These are phyloP conservation scores for Gryllus longicercus DNA, from an alignment of 2,888 invertebrate genomes.

Conservation along the genomic window DNA sequence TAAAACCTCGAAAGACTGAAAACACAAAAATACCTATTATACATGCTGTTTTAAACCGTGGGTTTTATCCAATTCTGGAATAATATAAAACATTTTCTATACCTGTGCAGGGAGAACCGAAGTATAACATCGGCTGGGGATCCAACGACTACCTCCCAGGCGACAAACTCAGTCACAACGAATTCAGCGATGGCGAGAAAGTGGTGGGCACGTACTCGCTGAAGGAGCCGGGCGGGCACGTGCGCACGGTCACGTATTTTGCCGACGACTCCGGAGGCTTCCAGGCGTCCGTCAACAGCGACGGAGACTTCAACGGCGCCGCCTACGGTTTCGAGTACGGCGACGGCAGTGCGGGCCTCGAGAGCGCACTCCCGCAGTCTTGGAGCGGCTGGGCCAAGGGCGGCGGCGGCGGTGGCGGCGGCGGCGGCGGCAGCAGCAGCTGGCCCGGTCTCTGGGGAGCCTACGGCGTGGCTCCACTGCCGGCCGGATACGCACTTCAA, in stretches of 20 bases:
- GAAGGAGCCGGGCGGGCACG: slow-evolving; percentile 45
- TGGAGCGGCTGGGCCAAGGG: slow-evolving; percentile 18
- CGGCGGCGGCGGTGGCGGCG: slow-evolving; percentile 24
- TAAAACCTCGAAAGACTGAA: too few relatives aligned
- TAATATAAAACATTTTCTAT: background rate
- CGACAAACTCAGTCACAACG: slow-evolving; percentile 49
- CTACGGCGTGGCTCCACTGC: background rate
- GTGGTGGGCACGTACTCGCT: slow-evolving; percentile 42
- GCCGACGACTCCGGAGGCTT: slow-evolving; percentile 61
- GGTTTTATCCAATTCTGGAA: background rate
- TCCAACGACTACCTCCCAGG: slow-evolving; percentile 47
- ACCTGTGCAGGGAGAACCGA: slow-evolving; percentile 43
- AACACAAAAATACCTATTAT: too few relatives aligned
- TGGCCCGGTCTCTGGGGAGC: slow-evolving; percentile 26
- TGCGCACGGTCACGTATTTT: slow-evolving; percentile 58
- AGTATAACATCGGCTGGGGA: slow-evolving; percentile 45
- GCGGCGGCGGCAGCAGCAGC: too few relatives aligned
- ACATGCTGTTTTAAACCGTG: too few relatives aligned
- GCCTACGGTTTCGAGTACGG: background rate
- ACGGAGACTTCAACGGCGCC: slow-evolving; percentile 33
- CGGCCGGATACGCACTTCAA: slow-evolving; percentile 24
- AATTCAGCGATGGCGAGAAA: slow-evolving; percentile 46
- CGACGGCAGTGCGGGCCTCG: slow-evolving; percentile 11
- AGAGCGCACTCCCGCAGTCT: background rate
- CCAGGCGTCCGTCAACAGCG: slow-evolving; percentile 60